Conservation (phyloP, 64 coral and sea anemone species). For the Acropora tenuis region DNA sequence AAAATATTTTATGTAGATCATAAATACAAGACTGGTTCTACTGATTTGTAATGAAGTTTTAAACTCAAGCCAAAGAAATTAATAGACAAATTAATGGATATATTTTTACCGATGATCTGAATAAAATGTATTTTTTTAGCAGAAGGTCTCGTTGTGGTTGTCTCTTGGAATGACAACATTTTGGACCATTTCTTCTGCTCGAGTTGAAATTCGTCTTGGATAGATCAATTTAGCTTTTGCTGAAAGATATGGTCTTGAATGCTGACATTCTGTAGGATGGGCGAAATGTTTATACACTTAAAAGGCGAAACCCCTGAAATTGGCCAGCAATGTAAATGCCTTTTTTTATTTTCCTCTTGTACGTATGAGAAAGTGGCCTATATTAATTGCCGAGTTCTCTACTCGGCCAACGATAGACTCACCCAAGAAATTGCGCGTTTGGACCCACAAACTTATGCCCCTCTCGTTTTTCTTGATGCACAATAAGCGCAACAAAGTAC, state of each 20-base stretch:
- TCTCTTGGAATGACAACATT: constrained; percentile 38
- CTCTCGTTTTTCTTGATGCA: too few species aligned
- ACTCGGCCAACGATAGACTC: too few species aligned
- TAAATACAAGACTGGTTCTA: constrained; percentile 13
- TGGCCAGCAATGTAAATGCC: neutral
- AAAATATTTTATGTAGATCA: neutral
- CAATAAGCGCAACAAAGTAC: too few species aligned
- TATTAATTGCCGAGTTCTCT: too few species aligned
- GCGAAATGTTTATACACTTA: neutral
- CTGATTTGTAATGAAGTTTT: neutral
- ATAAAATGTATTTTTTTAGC: constrained; percentile 45
- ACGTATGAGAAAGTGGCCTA: too few species aligned
- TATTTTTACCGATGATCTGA: constrained; percentile 14
- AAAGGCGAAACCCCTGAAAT: too few species aligned
- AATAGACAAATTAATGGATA: constrained; percentile 3
- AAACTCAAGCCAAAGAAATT: neutral
- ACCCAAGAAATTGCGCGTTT: too few species aligned
- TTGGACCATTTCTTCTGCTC: constrained; percentile 57
- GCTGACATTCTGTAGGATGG: constrained; percentile 62
- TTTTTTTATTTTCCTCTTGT: too few species aligned
- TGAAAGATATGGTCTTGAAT: constrained; percentile 98
- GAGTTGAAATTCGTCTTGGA: neutral
- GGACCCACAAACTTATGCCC: too few species aligned
- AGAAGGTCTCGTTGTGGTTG: constrained; percentile 46
- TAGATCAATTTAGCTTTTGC: constrained; percentile 34